These are phyloP conservation scores for Diplosoma virens DNA, from an alignment of 23 tunicate species.

Conservation along the genomic window DNA sequence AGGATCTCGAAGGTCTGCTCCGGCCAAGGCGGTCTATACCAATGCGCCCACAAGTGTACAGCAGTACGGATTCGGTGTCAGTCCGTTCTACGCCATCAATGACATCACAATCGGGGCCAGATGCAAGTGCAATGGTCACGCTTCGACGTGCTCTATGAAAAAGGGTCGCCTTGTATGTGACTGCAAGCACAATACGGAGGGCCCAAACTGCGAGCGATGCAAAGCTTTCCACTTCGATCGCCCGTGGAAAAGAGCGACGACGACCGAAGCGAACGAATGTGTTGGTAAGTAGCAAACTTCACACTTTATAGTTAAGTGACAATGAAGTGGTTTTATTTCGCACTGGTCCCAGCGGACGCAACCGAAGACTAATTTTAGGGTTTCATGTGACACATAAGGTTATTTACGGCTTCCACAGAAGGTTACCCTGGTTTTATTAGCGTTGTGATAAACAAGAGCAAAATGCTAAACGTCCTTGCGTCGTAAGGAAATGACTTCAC, in stretches of 20 bases:
- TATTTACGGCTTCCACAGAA: too few relatives aligned
- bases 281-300: slow-evolving; percentile 39
- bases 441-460: too few relatives aligned
- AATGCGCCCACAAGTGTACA: neutral
- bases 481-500: too few relatives aligned
- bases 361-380: too few relatives aligned
- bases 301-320: neutral
- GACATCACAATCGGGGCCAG: slow-evolving; percentile 71
- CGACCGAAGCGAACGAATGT: slow-evolving; percentile 51
- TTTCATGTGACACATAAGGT: too few relatives aligned
- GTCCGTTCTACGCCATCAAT: slow-evolving; percentile 71
- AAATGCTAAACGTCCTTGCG: too few relatives aligned
- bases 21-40: neutral
- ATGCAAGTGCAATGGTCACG: slow-evolving; percentile 94
- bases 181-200: slow-evolving; percentile 78
- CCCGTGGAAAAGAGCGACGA: slow-evolving; percentile 64
- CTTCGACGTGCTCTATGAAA: slow-evolving; percentile 39
- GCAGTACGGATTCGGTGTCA: neutral
- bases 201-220: slow-evolving; percentile 77
- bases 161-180: slow-evolving; percentile 48
- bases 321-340: too few relatives aligned
- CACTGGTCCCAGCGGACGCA: too few relatives aligned
- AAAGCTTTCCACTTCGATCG: slow-evolving; percentile 46
- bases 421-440: too few relatives aligned
- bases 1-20: neutral